Evolutionary conservation across 2,888 invertebrate species (phyloP).

Genomic region (Merodon equestris): DNA sequence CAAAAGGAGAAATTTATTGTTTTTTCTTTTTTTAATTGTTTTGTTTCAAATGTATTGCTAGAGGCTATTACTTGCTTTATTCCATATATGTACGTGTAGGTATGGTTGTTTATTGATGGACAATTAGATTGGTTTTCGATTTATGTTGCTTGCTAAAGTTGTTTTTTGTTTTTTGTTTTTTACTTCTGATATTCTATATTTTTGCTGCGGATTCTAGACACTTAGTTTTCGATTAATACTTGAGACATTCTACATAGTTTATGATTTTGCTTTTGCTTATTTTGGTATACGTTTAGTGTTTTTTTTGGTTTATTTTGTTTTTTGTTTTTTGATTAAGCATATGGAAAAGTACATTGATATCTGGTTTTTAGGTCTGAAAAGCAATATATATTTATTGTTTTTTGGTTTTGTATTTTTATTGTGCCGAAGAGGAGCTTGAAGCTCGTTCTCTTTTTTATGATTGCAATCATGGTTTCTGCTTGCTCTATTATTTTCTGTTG

Average conservation of each 20-base stretch:
- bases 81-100: background rate
- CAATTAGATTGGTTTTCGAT: slow-evolving; percentile 48
- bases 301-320: background rate
- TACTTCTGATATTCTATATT: slow-evolving; percentile 30
- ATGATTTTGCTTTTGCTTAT: slow-evolving; percentile 12
- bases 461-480: no score
- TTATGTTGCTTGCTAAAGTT: slow-evolving; percentile 41
- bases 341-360: slow-evolving; percentile 36
- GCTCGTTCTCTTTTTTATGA: no score
- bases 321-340: slow-evolving; percentile 38
- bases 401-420: slow-evolving; percentile 11
- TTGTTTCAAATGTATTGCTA: slow-evolving; percentile 18
- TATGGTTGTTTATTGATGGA: slow-evolving; percentile 51
- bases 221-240: slow-evolving; percentile 50
- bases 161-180: slow-evolving; percentile 33
- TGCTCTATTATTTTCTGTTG: no score
- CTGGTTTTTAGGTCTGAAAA: slow-evolving; percentile 14
- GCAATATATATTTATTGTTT: slow-evolving; percentile 8
- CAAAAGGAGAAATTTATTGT: slow-evolving; percentile 19
- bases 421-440: slow-evolving; percentile 7
- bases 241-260: slow-evolving; percentile 45
- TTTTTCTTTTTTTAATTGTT: slow-evolving; percentile 8
- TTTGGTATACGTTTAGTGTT: slow-evolving; percentile 29
- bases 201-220: slow-evolving; percentile 58
- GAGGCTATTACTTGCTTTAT: slow-evolving; percentile 45